Conservation (phyloP, 2,113 vertebrate species). For the Pungitius pungitius region DNA sequence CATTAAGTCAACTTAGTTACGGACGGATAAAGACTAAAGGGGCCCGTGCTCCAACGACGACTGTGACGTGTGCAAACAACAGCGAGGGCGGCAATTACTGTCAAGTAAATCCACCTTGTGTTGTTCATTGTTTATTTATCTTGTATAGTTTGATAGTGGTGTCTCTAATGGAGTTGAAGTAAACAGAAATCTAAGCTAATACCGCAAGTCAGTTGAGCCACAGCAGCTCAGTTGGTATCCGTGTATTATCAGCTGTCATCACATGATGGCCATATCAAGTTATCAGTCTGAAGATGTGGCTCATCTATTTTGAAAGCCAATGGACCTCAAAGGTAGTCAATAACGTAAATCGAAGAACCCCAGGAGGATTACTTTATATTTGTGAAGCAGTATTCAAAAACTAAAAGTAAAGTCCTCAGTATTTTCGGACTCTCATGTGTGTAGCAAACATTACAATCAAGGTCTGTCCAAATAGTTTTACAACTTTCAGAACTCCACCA, state of each 20-base stretch:
- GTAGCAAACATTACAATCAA: background rate
- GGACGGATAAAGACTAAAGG: background rate
- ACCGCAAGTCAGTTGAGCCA: constrained; percentile 60
- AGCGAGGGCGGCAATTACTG: too few relatives aligned
- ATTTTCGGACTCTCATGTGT: background rate
- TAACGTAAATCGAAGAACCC: background rate
- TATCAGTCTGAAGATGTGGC: background rate
- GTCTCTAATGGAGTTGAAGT: constrained; percentile 59
- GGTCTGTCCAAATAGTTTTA: background rate
- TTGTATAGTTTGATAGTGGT: background rate
- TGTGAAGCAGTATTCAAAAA: background rate
- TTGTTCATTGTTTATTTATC: background rate
- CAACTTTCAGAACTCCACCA: constrained; percentile 19
- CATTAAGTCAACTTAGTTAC: background rate
- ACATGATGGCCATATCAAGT: background rate
- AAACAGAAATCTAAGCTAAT: constrained; percentile 75
- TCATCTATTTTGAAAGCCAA: background rate
- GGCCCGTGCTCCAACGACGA: background rate
- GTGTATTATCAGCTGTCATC: background rate
- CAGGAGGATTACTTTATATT: background rate
- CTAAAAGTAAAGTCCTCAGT: background rate
- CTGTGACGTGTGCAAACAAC: background rate
- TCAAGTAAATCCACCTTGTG: background rate
- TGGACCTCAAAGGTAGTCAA: background rate
- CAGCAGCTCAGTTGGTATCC: constrained; percentile 32